A percentile compares a stretch with the other conserved stretches of the same genome.
These are phyloP conservation scores for Haemorhous mexicanus DNA, from an alignment of 2,113 vertebrate genomes.

Conservation along the genomic window DNA sequence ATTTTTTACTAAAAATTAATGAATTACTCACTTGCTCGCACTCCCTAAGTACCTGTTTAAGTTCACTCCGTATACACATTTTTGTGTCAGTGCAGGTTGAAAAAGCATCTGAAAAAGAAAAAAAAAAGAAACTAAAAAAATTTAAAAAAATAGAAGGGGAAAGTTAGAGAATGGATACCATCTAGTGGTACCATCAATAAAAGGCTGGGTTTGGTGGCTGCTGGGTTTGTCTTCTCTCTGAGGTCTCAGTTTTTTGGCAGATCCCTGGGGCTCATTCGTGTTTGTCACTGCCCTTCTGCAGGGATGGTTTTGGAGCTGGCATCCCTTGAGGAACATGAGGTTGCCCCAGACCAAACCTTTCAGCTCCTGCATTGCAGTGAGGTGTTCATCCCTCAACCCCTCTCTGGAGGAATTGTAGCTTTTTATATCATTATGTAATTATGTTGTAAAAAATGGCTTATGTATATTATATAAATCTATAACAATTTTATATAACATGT, in stretches of 20 bases:
- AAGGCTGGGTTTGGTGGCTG: neutral
- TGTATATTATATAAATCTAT: no score
- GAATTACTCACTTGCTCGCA: neutral
- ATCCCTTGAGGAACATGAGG: fast-evolving
- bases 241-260: neutral
- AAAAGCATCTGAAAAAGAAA: neutral
- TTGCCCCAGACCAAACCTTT: neutral
- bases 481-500: no score
- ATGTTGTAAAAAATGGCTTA: no score
- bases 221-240: neutral
- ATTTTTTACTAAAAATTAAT: neutral
- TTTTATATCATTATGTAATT: neutral
- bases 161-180: constrained; percentile 15
- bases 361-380: neutral
- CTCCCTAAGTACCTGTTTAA: neutral
- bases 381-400: fast-evolving
- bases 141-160: neutral
- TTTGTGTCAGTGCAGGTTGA: neutral
- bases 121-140: neutral
- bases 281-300: neutral
- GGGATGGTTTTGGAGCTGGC: neutral
- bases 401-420: neutral
- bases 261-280: neutral
- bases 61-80: neutral
- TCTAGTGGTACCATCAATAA: neutral